Conservation (phyloP, 2,888 invertebrate genomes). For the Drosophila dives region DNA sequence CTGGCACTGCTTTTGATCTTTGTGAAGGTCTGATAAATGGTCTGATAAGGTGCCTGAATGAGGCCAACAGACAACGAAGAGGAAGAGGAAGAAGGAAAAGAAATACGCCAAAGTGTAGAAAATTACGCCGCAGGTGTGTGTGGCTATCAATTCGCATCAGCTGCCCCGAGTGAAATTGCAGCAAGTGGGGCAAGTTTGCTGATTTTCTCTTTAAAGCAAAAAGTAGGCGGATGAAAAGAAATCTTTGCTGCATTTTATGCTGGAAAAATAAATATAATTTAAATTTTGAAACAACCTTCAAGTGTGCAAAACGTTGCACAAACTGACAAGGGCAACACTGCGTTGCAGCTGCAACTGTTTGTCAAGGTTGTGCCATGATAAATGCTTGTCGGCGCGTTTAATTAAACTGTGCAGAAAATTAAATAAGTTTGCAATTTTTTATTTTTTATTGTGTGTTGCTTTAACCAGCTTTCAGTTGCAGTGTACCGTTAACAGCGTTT, state of each 20-base stretch:
- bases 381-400: slow-evolving; percentile 29
- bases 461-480: slow-evolving; percentile 52
- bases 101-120: slow-evolving; percentile 63
- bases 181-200: background rate
- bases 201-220: slow-evolving; percentile 9
- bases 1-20: slow-evolving; percentile 67
- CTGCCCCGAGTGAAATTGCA: slow-evolving; percentile 23
- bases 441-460: background rate
- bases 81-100: slow-evolving; percentile 1
- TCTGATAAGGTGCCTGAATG: slow-evolving; percentile 55
- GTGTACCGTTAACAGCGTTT: slow-evolving; percentile 9
- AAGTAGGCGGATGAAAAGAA: background rate
- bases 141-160: slow-evolving; percentile 42
- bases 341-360: slow-evolving; percentile 13
- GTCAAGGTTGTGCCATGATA: slow-evolving; percentile 44
- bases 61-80: slow-evolving; percentile 18
- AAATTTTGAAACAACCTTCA: background rate
- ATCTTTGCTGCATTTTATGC: background rate
- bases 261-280: background rate
- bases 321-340: slow-evolving; percentile 2
- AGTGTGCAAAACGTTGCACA: slow-evolving; percentile 17
- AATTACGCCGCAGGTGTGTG: slow-evolving; percentile 70
- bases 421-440: background rate
- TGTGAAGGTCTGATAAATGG: slow-evolving; percentile 64
- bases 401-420: slow-evolving; percentile 7